Evolutionary conservation across 2,888 invertebrate genomes (phyloP), one percentile per base, ranked within the genome.

Genomic region (Spisula solida): DNA sequence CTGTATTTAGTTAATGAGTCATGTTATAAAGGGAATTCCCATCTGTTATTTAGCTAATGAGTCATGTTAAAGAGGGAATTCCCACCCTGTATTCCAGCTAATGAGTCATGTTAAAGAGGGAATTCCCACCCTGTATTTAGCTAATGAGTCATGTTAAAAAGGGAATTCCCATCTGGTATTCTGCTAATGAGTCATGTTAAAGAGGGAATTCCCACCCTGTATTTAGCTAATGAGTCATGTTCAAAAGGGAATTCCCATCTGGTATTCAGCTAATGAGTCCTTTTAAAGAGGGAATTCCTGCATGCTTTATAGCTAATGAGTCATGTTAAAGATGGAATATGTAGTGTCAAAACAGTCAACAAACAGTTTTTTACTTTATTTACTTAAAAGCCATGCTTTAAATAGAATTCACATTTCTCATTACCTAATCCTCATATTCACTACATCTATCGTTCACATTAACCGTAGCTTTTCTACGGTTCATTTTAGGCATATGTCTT

Each of bases 401-500:
- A 66, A 66, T 51, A 56, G 60, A 66, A 66, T 66, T 66, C 60
- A 66, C 25, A 25, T 66, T 66, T n/a, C n/a, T 66, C 60, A 66
- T 66, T 66, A 25, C 25, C 60, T 25, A 25, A 66, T 66, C 60
- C 60, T 75, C 75, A 75, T 75, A 31, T 66, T 31, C 31, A 75
- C 31, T 34, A 14, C 29, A 75, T 12, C 34, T 31, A 31, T 75
- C n/a, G 20, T 16, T 31, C 25, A 75, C 75, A 0, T 34, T 34
- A 75, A 75, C 75, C 34, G 75, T 34, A 75, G 75, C 34, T 75
- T 75, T 14, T 12, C 75, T 75, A 34, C 75, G 75, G 75, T 75
- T 31, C 75, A 75, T 75, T 75, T 31, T 75, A 75, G 75, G 75
- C 75, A 60, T 31, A 51, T 75, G 48, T 83, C 83, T 83, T 70